Evolutionary conservation across 92 coral and sea anemone genomes (phyloP).

Genomic region (Bergia puertoricense): DNA sequence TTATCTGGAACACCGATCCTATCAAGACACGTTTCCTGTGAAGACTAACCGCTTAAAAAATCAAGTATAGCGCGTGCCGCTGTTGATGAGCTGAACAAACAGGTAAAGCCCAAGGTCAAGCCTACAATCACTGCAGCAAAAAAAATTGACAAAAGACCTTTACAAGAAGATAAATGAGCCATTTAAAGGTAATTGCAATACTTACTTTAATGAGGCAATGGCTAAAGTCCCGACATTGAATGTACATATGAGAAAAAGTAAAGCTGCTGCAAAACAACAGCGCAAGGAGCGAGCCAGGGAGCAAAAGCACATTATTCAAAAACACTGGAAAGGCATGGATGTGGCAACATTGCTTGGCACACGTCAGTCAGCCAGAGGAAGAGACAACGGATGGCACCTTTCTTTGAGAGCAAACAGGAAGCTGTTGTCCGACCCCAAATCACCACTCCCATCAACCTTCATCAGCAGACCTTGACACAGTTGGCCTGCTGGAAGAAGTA

Average conservation of each 20-base stretch:
- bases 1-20: not conserved
- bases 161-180: not conserved
- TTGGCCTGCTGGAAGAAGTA: no score
- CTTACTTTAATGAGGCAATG: no score
- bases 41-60: not conserved
- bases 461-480: not conserved
- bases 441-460: slow-evolving; percentile 3
- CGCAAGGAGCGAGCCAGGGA: not conserved
- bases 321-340: no score
- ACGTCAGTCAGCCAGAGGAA: no score
- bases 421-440: not conserved
- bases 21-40: slow-evolving; percentile 5
- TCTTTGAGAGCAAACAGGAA: no score
- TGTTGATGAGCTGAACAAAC: no score
- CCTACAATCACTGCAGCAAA: not conserved
- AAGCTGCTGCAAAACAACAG: not conserved
- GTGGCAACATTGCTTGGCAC: no score
- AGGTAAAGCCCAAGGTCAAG: no score
- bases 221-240: not conserved
- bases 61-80: not conserved
- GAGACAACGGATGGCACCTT: no score
- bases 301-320: not conserved
- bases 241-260: slow-evolving; percentile 12
- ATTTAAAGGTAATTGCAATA: no score
- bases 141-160: not conserved